Conservation (phyloP, 2,888 invertebrate species). For the Aporophyla nigra region DNA sequence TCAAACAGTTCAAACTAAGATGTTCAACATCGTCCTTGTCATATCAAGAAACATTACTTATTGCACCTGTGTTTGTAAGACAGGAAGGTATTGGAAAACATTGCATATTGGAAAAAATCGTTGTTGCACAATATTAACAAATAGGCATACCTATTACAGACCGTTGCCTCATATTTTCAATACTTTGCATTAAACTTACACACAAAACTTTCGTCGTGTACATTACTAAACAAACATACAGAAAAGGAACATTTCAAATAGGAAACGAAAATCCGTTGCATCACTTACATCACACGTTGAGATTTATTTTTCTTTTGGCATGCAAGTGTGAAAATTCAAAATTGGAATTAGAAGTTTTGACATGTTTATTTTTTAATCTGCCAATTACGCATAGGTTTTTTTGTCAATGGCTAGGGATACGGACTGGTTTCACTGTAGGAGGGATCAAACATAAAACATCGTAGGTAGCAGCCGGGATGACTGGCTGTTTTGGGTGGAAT, state of each 20-base stretch:
- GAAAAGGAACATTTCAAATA: constrained; percentile 62
- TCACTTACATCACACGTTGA: constrained; percentile 33
- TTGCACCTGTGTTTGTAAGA: constrained; percentile 29
- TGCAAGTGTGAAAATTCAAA: constrained; percentile 57
- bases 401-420: constrained; percentile 19
- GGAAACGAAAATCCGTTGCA: constrained; percentile 55
- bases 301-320: constrained; percentile 60
- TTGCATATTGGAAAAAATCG: constrained; percentile 9
- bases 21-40: constrained; percentile 26
- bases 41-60: constrained; percentile 13
- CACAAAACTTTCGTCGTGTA: constrained; percentile 45
- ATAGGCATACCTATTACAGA: constrained; percentile 10
- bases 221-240: constrained; percentile 48
- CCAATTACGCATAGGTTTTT: constrained; percentile 32
- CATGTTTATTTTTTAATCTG: constrained; percentile 49
- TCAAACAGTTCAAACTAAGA: constrained; percentile 41
- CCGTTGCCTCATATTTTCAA: constrained; percentile 26
- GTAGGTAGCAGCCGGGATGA: constrained; percentile 82
- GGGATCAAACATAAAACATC: constrained; percentile 59
- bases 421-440: constrained; percentile 49
- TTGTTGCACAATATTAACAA: constrained; percentile 59
- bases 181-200: constrained; percentile 23
- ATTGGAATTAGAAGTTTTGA: constrained; percentile 43
- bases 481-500: constrained; percentile 85
- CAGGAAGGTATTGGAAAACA: background rate